Conservation (phyloP, 2,113 vertebrate species). For the Otis tarda region DNA sequence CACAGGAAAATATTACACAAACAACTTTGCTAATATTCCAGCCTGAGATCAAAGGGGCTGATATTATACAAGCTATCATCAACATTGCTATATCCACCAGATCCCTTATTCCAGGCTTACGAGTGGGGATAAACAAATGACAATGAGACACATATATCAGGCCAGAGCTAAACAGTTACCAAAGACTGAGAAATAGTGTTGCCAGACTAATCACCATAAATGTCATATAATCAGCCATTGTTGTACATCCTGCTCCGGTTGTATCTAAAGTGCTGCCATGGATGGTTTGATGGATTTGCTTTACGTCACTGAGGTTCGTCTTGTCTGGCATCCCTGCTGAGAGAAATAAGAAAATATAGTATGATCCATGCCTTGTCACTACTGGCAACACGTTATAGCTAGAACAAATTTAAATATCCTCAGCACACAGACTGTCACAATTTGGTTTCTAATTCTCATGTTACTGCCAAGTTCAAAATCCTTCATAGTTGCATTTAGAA, state of each 20-base stretch:
- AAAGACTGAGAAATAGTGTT: constrained; percentile 44
- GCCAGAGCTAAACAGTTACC: constrained; percentile 40
- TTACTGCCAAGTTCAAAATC: background rate
- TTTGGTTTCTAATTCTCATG: background rate
- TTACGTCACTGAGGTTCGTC: constrained; percentile 68
- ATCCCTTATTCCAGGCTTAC: background rate
- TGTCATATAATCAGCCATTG: background rate
- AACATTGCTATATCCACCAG: constrained; percentile 8
- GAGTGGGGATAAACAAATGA: background rate
- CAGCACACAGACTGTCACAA: background rate
- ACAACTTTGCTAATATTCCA: background rate
- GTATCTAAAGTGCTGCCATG: constrained; percentile 38
- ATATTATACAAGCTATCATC: background rate
- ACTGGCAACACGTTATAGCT: background rate
- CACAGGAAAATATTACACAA: background rate
- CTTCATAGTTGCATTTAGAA: background rate
- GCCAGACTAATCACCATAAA: constrained; percentile 37
- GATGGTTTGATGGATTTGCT: constrained; percentile 57
- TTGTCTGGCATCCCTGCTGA: constrained; percentile 74
- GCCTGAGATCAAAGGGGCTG: background rate
- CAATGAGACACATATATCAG: background rate
- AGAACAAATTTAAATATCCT: background rate
- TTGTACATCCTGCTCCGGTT: constrained; percentile 28
- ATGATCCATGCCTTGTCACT: constrained; percentile 24
- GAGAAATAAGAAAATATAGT: constrained; percentile 58